Evolutionary conservation across 2,888 invertebrate species (phyloP), one percentile per base, ranked within the genome.

Genomic region (Lasioglossum figueresi): DNA sequence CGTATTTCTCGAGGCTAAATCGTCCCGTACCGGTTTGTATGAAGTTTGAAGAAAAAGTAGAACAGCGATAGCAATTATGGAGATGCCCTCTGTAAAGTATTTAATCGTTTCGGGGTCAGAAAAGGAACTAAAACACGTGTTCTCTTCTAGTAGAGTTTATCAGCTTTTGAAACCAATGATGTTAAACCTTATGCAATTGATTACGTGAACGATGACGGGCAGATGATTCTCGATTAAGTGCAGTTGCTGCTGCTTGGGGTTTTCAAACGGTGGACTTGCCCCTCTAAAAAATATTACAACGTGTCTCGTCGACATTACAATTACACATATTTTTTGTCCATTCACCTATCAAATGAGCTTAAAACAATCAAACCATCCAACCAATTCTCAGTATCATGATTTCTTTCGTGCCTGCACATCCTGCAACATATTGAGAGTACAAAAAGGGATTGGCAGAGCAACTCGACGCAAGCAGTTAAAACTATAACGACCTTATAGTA

Each of bases 1-100:
- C 83, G 87, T 88, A 88, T 87, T 88, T 83, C 34, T 86, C 82
- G 81, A 86, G 76, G 80, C 80, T 89, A 83, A 82, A 74, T 88
- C 71, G 66, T 37, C 73, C 76, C 71, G 48, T 78, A 59, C 75
- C 78, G 80, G 23, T 76, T 52, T 12, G 80, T 77, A 56, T 19
- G 68, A 68, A 82, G 71, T 72, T 27, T 34, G n/a, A n/a, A 72
- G 59, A 80, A 80, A 80, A 80, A 77, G 80, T 87, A 86, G 72
- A 74, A 77, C 74, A 66, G 31, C 31, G 8, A 19, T 19, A 31
- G 56, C 66, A 77, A 56, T 75, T 40, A 12, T 14, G 14, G 40
- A 45, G 23, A 48, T 72, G 76, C n/a, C n/a, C 14, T 75, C 40
- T 40, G 59, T 56, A 52, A 86, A 80, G 73, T 73, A 86, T 40